Evolutionary conservation across 1,140 invertebrate genomes (phyloP), one percentile per base, ranked within the genome.

Genomic region (Drosophila ercepeae): DNA sequence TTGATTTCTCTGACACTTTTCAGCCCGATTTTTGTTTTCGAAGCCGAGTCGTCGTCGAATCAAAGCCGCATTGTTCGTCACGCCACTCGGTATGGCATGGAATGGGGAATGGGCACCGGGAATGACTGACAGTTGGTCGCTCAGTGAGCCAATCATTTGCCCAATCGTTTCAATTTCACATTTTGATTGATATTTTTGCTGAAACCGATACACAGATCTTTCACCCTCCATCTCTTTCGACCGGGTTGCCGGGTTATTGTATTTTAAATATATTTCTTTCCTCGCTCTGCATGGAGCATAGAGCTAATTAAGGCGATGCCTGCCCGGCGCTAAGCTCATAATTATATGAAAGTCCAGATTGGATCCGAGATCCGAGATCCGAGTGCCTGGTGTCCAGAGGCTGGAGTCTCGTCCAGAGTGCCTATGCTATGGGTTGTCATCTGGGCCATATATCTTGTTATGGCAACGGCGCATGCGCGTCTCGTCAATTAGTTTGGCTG

Each of bases 401-500:
- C 55, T 4, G 19, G 11, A 21, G 7, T 36, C 58, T 36, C n/a
- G n/a, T 21, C 21, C 21, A 21, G 21, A 21, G 21, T 2, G 41
- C 41, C 50, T 41, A 69, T 57, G 72, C 25, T 27, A 50, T 74
- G 34, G 76, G 76, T 84, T 84, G 81, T 84, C 79, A 83, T 86
- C 79, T 86, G 74, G 79, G 75, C 75, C 79, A 86, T 83, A 83
- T 69, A 86, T 84, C 79, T 84, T 84, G 76, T 76, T 86, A 76
- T 86, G 59, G 79, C 76, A 81, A 61, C 67, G 81, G 71, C 76
- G 76, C 81, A 84, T 81, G 82, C 76, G 82, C 82, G 78, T 89
- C 89, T 90, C 72, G 76, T 84, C 86, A 89, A 89, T 89, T 90
- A 90, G 89, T 82, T 90, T 83, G 84, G 89, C 89, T 90, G 89